A percentile compares a stretch with the other conserved stretches of the same genome.
Conservation (phyloP, 2,113 vertebrate genomes). For the western clawed frog (Xenopus tropicalis) region DNA sequence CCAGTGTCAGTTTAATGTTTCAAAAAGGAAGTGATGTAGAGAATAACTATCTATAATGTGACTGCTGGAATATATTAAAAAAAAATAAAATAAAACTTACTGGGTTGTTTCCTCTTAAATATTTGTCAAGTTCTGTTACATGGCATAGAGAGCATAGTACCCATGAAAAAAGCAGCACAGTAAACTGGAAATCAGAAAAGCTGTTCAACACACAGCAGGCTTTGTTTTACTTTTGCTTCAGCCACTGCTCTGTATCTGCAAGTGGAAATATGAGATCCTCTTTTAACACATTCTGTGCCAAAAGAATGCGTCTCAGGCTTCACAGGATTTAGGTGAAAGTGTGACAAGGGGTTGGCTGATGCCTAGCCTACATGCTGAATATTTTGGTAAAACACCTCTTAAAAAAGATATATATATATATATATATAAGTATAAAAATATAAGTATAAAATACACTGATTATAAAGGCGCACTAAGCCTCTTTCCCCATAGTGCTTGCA, state of each 20-base stretch:
- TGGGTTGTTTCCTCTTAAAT: conserved; percentile 26
- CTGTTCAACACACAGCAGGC: background rate
- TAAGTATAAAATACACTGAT: no score
- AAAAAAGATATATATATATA: no score
- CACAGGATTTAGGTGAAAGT: no score
- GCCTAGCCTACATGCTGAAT: no score
- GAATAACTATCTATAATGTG: conserved; percentile 75
- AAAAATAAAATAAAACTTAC: conserved; percentile 40
- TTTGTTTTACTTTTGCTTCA: conserved; percentile 9
- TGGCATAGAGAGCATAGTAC: background rate
- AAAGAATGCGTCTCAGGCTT: background rate
- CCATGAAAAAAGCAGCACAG: background rate
- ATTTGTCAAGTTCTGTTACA: conserved; percentile 6
- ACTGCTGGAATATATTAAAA: conserved; percentile 29
- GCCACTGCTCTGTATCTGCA: background rate
- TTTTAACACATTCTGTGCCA: background rate
- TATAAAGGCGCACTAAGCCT: no score
- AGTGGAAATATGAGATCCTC: background rate
- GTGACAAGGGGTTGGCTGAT: no score
- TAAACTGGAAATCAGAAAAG: conserved; percentile 18
- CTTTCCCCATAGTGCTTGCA: no score
- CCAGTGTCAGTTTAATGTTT: conserved; percentile 81
- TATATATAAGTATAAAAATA: no score
- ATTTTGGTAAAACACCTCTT: no score
- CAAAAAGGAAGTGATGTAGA: conserved; percentile 80